These are phyloP conservation scores for Drepana arcuata DNA, from an alignment of 1,140 invertebrate species.

Conservation along the genomic window DNA sequence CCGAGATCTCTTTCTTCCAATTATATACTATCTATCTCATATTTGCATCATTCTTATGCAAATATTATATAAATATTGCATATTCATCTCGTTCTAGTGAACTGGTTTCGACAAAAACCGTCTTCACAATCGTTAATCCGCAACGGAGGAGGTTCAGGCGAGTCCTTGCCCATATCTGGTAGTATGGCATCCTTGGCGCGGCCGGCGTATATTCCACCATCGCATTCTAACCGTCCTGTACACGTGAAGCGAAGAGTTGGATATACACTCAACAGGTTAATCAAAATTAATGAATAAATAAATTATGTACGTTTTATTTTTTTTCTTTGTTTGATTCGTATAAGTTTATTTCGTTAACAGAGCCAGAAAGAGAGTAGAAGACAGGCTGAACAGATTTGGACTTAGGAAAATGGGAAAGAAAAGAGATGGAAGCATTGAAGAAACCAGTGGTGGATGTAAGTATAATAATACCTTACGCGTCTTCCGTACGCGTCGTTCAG, in stretches of 20 bases:
- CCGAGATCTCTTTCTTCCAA: too few relatives aligned
- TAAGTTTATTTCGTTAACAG: slow-evolving; percentile 51
- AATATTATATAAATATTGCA: slow-evolving; percentile 1
- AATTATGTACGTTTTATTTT: too few relatives aligned
- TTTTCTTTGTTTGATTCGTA: too few relatives aligned
- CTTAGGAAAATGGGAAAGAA: slow-evolving; percentile 85
- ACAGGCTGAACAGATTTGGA: slow-evolving; percentile 82
- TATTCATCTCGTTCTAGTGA: slow-evolving; percentile 26
- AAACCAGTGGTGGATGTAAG: slow-evolving; percentile 83
- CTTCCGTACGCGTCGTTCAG: too few relatives aligned
- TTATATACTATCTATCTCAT: too few relatives aligned
- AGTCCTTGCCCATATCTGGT: slow-evolving; percentile 50
- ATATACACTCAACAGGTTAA: slow-evolving; percentile 12
- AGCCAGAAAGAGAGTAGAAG: slow-evolving; percentile 88
- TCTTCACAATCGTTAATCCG: slow-evolving; percentile 27
- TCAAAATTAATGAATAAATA: too few relatives aligned
- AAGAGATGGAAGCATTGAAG: slow-evolving; percentile 90
- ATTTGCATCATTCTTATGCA: not conserved
- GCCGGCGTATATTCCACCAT: slow-evolving; percentile 18
- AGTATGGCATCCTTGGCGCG: slow-evolving; percentile 30
- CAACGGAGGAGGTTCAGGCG: slow-evolving; percentile 50
- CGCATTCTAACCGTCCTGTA: slow-evolving; percentile 21
- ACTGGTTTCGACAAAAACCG: slow-evolving; percentile 59
- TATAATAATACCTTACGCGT: too few relatives aligned
- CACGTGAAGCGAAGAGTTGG: slow-evolving; percentile 38